Base-by-base conservation (phyloP, 1,140 invertebrate genomes). In the Zaprionus nigranus region DNA sequence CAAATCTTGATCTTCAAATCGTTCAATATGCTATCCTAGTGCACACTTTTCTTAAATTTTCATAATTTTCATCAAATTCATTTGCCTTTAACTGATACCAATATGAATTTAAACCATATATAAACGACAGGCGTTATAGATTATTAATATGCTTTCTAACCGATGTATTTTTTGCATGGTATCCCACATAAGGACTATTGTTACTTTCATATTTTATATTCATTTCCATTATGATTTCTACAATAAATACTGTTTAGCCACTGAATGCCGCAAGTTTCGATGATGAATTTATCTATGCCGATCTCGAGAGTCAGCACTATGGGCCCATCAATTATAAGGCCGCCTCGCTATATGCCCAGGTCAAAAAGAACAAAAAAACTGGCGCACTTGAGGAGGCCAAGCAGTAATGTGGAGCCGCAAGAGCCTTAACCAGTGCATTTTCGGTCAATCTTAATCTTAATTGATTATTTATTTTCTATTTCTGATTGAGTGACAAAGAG, bases 311-410 rank as follows among this genome's bases (percentile, higher is more conserved):
- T 93, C 95, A 96, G 76, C 91, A 92, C 61, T 92, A 91, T 93
- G 97, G 97, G 69, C 97, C 97, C 36, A 97, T 98, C 90, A 97
- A 97, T 93, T 98, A 98, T 94, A 98, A 98, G 93, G 95, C 95
- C 71, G 97, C 97, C 49, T 97, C 97, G 28, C 95, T 97, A 79
- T 95, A 95, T 91, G 95, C 95, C 13, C 94, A 94, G 68, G 95
- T 95, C 93, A 95, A 95, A 83, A 94, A 95, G 86, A 93, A 95
- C 5, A 95, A 95, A 82, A 94, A 95, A 65, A 85, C 83, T 17
- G 92, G 91, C 46, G 88, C 79, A 57, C 36, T 92, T 68, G 72
- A 76, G 56, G 81, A 88, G 63, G 40, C 75, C 38, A 93, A 93
- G 66, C 58, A 76, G 54, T 82, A 76, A 53, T 4, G 57, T 20